Conservation (phyloP, 2,888 invertebrate genomes). For the Agonopterix arenella region DNA sequence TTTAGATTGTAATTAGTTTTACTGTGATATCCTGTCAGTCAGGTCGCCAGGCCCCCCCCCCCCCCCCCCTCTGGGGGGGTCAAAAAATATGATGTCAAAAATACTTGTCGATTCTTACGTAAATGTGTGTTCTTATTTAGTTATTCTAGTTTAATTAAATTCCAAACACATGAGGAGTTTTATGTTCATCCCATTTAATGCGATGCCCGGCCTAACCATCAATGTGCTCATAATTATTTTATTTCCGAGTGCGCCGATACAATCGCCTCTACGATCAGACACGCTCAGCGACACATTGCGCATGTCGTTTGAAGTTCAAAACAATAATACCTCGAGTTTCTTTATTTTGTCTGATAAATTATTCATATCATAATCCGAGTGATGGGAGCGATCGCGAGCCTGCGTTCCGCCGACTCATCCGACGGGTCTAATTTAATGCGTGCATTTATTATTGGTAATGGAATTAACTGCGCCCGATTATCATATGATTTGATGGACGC, state of each 20-base stretch:
- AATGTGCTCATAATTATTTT: constrained; percentile 27
- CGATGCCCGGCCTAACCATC: background rate
- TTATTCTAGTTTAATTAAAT: no score
- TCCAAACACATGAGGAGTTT: no score
- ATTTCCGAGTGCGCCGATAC: constrained; percentile 33
- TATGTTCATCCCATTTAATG: background rate
- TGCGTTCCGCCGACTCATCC: constrained; percentile 69
- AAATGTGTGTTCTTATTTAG: no score
- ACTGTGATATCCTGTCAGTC: no score
- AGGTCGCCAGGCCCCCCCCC: no score
- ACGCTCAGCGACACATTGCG: constrained; percentile 44
- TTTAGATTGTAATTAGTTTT: no score
- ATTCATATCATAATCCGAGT: constrained; percentile 75
- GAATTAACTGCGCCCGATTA: constrained; percentile 75
- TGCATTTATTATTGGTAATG: constrained; percentile 76
- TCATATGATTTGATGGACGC: constrained; percentile 76
- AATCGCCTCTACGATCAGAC: constrained; percentile 43
- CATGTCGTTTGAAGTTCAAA: constrained; percentile 59
- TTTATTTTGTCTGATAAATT: constrained; percentile 68
- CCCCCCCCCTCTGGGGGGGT: no score
- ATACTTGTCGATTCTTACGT: no score
- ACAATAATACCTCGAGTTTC: constrained; percentile 56
- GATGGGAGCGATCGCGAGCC: constrained; percentile 60
- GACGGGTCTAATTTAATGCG: constrained; percentile 74
- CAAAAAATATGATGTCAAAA: no score